Conservation (phyloP, 2,113 vertebrate genomes). For the Seriola rivoliana region DNA sequence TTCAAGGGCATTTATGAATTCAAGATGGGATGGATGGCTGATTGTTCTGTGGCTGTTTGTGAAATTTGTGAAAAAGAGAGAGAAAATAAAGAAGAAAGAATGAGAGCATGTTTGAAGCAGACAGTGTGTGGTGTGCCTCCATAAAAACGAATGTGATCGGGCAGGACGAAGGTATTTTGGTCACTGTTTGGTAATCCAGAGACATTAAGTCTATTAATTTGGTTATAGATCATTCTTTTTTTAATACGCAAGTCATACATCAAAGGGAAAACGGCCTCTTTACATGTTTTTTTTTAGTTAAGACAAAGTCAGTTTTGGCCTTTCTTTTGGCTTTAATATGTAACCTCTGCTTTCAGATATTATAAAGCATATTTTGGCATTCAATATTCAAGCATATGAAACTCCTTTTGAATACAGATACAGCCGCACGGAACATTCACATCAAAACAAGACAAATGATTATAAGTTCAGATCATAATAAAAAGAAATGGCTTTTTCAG, state of each 20-base stretch:
- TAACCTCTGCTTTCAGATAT: neutral
- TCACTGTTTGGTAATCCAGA: neutral
- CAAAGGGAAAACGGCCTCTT: neutral
- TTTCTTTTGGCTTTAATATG: neutral
- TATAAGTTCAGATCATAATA: neutral
- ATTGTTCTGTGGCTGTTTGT: slow-evolving; percentile 34
- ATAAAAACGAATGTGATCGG: slow-evolving; percentile 10
- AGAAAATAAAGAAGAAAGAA: neutral
- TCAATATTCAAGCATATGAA: slow-evolving; percentile 15
- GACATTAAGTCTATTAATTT: neutral
- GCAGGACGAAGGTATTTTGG: neutral
- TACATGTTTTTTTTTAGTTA: neutral
- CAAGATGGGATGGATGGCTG: slow-evolving; percentile 28
- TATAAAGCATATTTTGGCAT: neutral
- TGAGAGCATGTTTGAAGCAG: neutral
- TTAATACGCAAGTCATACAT: neutral
- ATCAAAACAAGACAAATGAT: slow-evolving; percentile 1
- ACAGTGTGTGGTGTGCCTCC: neutral
- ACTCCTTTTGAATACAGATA: slow-evolving; percentile 12
- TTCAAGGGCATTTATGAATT: slow-evolving; percentile 79
- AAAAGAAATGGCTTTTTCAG: neutral
- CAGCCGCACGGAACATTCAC: neutral
- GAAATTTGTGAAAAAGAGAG: slow-evolving; percentile 38
- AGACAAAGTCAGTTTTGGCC: neutral
- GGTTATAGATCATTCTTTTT: neutral